Evolutionary conservation across 2,797 vertebrate genomes (phyloP), one percentile per base, ranked within the genome.

Genomic region (Capromys pilorides): DNA sequence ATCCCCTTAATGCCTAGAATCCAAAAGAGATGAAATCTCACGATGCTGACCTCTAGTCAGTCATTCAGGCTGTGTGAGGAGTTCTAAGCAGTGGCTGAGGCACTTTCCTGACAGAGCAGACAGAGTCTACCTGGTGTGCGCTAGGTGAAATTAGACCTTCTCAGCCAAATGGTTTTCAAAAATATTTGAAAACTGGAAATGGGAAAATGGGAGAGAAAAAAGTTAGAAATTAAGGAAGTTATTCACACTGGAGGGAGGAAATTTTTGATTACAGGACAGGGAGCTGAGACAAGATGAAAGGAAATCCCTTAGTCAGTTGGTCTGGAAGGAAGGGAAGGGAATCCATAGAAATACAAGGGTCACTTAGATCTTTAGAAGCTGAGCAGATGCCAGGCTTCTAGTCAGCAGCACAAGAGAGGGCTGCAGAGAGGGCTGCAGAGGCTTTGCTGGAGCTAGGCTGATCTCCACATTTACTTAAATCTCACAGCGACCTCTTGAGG

Each of bases 141-240:
- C 39, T n/a, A 59, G 31, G 4, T 18, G 36, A 31, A 88, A 69
- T 33, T 41, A 59, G 69, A 79, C 91, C 36, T 75, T 62, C 86
- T 86, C 41, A 36, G 59, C 5, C 62, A 79, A 85, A 73, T 13
- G 12, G 18, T 24, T 93, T 95, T 88, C 36, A 71, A 77, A 93
- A 86, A 86, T 77, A 86, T 41, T 77, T 90, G 14, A 26, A 88
- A 90, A 80, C n/a, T 1, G 83, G 61, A 90, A 18, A 39, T 21
- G 2, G 33, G 28, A 87, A 45, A 49, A 14, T 24, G 18, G 28
- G 28, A 54, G 49, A 69, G 26, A 88, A 24, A 39, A 66, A 77
- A 4, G 5, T n/a, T 41, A 26, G 24, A 69, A 88, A 3, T 57
- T 81, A 31, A 75, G 14, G 18, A 66, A 61, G 13, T 39, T 85